Base-by-base conservation (phyloP, 2,888 invertebrate species). In the Acheta domesticus region DNA sequence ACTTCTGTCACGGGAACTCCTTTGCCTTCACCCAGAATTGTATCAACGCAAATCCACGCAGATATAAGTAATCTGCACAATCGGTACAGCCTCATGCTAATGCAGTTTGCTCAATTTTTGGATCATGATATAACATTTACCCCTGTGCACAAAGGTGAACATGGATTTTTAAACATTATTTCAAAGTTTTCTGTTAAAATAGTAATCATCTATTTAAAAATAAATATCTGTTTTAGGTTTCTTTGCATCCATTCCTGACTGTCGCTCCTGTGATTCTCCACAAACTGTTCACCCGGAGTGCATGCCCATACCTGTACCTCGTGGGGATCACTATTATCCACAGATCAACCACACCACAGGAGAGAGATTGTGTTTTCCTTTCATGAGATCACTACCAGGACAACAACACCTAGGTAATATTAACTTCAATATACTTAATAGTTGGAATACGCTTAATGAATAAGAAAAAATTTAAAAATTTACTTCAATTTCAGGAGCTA, bases 61-160 rank as follows among this genome's bases (percentile, higher is more conserved):
- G 96, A 97, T 84, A 95, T 96, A 81, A 96, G 96, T 50, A 95
- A 96, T 85, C 89, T 96, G 23, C 96, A 96, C 85, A 93, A 93
- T 0, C 90, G 96, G 11, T 97, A 97, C 87, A 94, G 96, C 0
- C 88, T 97, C 21, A 95, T 97, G 94, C 91, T 94, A 74, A 98
- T 98, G 97, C 97, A 97, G 88, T 97, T 93, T 84, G 97, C 96
- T 0, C 97, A 98, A 86, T 93, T 98, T 84, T 86, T 98, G 23
- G 98, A 98, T 86, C 98, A 98, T 87, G 98, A 98, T 86, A 89
- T 98, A 78, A 97, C 97, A 0, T 93, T 97, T 91, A 97, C 97
- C 0, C 98, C 96, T 1, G 95, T 96, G 79, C 95, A 94, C 84
- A 95, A 95, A 89, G 95, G 92, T 90, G 84, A 81, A 8, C 5